Percentiles rank a stretch among this genome's conserved stretches.
Evolutionary conservation across 2,797 vertebrate genomes (phyloP).

Genomic region (Sebastes matsubarae): DNA sequence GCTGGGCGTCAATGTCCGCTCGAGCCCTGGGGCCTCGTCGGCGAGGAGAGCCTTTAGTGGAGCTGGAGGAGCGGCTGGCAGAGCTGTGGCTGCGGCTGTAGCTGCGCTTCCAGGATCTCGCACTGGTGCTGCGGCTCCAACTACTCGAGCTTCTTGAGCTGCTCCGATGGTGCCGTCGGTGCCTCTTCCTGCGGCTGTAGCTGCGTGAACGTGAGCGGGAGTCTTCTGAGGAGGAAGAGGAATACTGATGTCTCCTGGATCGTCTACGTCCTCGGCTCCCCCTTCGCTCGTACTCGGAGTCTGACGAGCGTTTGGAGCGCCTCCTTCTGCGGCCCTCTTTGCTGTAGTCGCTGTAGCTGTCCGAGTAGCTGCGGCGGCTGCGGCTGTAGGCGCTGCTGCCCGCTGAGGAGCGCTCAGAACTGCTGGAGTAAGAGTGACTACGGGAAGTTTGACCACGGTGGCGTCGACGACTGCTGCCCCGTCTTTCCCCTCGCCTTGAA

Average conservation of each 20-base stretch:
- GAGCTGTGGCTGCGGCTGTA: constrained; percentile 93
- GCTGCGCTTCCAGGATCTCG: constrained; percentile 91
- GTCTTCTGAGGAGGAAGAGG: constrained; percentile 88
- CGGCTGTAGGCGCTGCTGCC: constrained; percentile 90
- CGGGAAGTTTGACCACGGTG: constrained; percentile 84
- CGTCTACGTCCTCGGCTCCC: constrained; percentile 82
- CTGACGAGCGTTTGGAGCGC: constrained; percentile 89
- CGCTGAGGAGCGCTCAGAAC: constrained; percentile 91
- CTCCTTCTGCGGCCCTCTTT: constrained; percentile 83
- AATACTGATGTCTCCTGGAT: constrained; percentile 89
- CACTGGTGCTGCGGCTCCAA: constrained; percentile 92
- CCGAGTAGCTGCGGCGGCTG: constrained; percentile 91
- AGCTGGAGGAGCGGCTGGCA: constrained; percentile 89
- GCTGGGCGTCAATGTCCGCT: constrained; percentile 85
- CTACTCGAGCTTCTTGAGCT: constrained; percentile 85
- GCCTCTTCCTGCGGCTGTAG: constrained; percentile 86
- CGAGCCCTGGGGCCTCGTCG: constrained; percentile 81
- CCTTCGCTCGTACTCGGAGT: constrained; percentile 90
- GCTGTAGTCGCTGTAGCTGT: constrained; percentile 95
- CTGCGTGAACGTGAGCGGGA: constrained; percentile 92
- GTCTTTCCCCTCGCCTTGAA: constrained; percentile 80
- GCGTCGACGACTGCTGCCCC: constrained; percentile 82
- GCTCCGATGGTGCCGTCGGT: constrained; percentile 84
- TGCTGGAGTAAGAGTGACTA: constrained; percentile 91
- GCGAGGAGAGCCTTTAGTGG: constrained; percentile 82